Conservation (phyloP, 2,113 vertebrate species). For the Melanostigma gelatinosum region DNA sequence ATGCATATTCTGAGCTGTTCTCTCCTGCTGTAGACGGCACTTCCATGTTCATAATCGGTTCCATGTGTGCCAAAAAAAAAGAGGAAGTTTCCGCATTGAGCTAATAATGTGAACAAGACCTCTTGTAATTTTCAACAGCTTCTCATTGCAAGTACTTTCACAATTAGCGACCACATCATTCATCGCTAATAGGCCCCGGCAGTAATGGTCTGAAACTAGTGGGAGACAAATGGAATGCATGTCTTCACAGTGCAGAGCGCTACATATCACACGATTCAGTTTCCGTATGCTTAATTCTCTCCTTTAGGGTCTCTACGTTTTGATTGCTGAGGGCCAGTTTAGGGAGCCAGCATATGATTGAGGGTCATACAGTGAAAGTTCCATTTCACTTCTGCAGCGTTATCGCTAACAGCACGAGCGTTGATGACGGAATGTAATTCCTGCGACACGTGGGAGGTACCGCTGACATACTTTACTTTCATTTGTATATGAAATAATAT, state of each 20-base stretch:
- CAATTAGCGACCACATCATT: conserved; percentile 79
- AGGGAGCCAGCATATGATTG: not conserved
- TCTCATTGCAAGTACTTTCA: conserved; percentile 66
- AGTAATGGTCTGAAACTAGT: conserved; percentile 8
- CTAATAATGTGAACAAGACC: conserved; percentile 4
- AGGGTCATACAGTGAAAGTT: not conserved
- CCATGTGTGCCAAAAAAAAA: not conserved
- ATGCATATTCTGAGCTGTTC: not conserved
- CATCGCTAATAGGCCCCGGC: conserved; percentile 50
- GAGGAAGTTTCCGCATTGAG: not conserved
- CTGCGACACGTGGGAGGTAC: no score
- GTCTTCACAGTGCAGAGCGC: not conserved
- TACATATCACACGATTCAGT: not conserved
- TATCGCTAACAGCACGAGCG: not conserved
- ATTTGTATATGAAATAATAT: no score
- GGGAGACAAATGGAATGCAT: not conserved
- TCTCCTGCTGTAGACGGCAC: not conserved
- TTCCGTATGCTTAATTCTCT: not conserved
- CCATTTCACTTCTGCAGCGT: not conserved
- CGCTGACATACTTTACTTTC: no score
- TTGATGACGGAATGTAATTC: no score
- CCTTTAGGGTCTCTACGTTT: not conserved
- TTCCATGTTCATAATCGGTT: not conserved
- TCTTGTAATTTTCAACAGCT: not conserved
- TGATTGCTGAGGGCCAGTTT: not conserved